Percentiles rank a stretch among this genome's conserved stretches.
These are phyloP conservation scores for Agriotes lineatus DNA, from an alignment of 2,888 invertebrate genomes.

Conservation along the genomic window DNA sequence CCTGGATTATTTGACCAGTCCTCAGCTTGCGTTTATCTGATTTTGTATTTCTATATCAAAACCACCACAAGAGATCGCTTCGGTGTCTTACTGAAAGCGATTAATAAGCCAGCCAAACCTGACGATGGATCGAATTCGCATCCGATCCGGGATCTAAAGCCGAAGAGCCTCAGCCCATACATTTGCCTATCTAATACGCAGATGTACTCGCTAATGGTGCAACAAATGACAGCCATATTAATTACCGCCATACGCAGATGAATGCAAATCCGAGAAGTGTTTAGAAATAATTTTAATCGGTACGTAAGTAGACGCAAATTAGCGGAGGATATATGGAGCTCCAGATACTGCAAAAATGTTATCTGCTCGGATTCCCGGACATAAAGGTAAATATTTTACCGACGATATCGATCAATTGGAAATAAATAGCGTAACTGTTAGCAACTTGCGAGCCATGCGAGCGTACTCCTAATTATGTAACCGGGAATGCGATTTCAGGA, in stretches of 20 bases:
- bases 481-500: constrained; percentile 11
- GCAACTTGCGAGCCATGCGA: background rate
- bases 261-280: constrained; percentile 14
- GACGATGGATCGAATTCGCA: no score
- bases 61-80: no score
- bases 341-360: background rate
- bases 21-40: no score
- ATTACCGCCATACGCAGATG: background rate
- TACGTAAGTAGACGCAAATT: constrained; percentile 2
- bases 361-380: background rate
- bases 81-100: no score
- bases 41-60: no score
- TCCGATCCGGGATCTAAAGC: no score
- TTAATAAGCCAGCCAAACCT: no score
- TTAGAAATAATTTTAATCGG: constrained; percentile 9
- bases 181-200: no score
- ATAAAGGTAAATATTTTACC: constrained; percentile 9
- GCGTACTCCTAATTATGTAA: constrained; percentile 17
- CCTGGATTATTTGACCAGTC: no score
- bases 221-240: background rate
- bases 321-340: background rate
- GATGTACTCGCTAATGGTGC: constrained; percentile 1
- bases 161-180: no score
- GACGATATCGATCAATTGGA: constrained; percentile 7
- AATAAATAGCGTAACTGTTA: constrained; percentile 11